Conservation (phyloP, 1,140 invertebrate genomes). For the Araneus ventricosus region DNA sequence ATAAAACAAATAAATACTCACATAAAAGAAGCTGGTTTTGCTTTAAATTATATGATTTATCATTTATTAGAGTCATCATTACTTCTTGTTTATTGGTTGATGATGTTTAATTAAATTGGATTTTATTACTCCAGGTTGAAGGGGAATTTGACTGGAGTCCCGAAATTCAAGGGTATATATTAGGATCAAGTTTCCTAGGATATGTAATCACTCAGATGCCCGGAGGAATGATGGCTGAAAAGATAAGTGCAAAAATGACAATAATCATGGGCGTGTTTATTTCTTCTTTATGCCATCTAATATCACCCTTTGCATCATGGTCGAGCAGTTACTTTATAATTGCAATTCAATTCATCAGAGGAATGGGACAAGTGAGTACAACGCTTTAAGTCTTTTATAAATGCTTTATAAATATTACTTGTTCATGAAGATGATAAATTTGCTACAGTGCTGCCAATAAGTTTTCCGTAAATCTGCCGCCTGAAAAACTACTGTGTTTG, state of each 20-base stretch:
- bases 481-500: too few relatives aligned
- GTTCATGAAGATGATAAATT: too few relatives aligned
- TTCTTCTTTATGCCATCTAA: conserved; percentile 94
- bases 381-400: not conserved
- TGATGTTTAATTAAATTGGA: too few relatives aligned
- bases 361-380: not conserved
- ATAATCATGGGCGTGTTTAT: conserved; percentile 97
- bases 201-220: conserved; percentile 99
- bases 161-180: conserved; percentile 88
- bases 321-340: not conserved
- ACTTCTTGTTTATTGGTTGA: too few relatives aligned
- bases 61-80: too few relatives aligned
- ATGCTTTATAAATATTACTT: too few relatives aligned
- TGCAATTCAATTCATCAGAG: conserved; percentile 2
- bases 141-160: conserved; percentile 88
- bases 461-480: too few relatives aligned
- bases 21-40: too few relatives aligned
- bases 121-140: not conserved
- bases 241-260: conserved; percentile 97
- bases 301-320: conserved; percentile 93
- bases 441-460: too few relatives aligned
- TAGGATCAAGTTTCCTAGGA: conserved; percentile 98
- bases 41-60: too few relatives aligned
- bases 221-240: conserved; percentile 97
- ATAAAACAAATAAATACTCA: too few relatives aligned